These are phyloP conservation scores for Collichthys lucidus DNA, from an alignment of 2,113 vertebrate genomes.

Conservation along the genomic window DNA sequence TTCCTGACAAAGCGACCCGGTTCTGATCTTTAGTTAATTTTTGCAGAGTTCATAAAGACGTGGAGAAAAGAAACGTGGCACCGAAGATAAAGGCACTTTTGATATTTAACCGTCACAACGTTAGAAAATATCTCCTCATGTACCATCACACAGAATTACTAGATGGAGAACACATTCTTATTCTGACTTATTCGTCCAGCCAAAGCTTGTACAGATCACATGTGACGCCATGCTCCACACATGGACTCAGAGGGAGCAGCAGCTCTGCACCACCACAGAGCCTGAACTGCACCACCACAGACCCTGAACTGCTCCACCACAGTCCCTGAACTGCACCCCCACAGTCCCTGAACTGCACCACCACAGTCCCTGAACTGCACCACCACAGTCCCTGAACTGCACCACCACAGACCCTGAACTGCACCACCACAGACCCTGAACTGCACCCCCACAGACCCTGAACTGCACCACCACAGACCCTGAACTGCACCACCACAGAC, in stretches of 20 bases:
- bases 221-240: not conserved
- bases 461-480: conserved; percentile 27
- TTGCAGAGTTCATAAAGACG: conserved; percentile 43
- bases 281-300: conserved; percentile 22
- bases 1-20: not conserved
- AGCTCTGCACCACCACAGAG: conserved; percentile 23
- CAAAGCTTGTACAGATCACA: not conserved
- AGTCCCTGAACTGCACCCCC: conserved; percentile 34
- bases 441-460: conserved; percentile 30
- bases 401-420: conserved; percentile 22
- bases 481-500: conserved; percentile 25
- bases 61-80: conserved; percentile 49
- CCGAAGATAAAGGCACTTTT: conserved; percentile 53
- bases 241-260: not conserved
- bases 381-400: conserved; percentile 20
- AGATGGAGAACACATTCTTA: conserved; percentile 21
- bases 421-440: conserved; percentile 29
- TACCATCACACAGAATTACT: conserved; percentile 48
- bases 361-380: conserved; percentile 22
- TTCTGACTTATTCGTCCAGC: not conserved
- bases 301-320: conserved; percentile 26
- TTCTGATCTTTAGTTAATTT: conserved; percentile 48
- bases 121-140: conserved; percentile 40
- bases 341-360: conserved; percentile 29
- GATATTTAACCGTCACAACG: conserved; percentile 51